phyloP scores from a whole-genome alignment of 2,797 vertebrate genomes.

The Diplodus puntazzo region DNA sequence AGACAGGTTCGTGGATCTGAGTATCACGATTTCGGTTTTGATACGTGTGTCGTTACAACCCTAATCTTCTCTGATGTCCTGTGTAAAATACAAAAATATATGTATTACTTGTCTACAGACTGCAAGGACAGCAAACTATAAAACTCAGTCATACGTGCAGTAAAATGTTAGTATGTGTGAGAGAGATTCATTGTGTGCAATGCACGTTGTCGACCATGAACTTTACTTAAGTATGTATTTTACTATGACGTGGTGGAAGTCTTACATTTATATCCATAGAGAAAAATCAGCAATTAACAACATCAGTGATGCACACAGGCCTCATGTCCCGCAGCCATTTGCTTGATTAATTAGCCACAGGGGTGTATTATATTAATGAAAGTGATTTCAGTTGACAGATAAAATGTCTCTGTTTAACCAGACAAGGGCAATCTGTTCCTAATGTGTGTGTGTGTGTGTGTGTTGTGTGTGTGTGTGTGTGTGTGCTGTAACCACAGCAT shows the following conservation, averaged over 20 bases:
- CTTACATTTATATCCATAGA: neutral
- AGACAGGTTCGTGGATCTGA: no score
- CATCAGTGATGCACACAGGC: slow-evolving; percentile 5
- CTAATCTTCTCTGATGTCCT: no score
- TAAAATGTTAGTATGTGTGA: no score
- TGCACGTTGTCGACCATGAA: no score
- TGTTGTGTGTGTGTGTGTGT: no score
- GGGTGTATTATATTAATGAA: no score
- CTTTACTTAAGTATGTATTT: neutral
- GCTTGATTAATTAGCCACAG: slow-evolving; percentile 43
- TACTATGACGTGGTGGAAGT: no score
- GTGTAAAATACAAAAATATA: neutral
- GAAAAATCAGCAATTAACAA: slow-evolving; percentile 9
- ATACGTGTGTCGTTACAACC: no score
- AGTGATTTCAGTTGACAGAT: slow-evolving; percentile 47
- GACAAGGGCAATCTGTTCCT: slow-evolving; percentile 36
- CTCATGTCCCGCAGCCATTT: slow-evolving; percentile 5
- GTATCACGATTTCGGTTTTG: no score
- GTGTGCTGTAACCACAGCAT: slow-evolving; percentile 4
- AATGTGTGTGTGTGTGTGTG: neutral
- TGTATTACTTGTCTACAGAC: neutral
- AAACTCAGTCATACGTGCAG: neutral
- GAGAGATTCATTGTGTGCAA: no score
- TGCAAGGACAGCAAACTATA: neutral
- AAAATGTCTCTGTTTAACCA: slow-evolving; percentile 60